Evolutionary conservation across 92 coral and sea anemone genomes (phyloP).

Genomic region (Siderastrea siderea): DNA sequence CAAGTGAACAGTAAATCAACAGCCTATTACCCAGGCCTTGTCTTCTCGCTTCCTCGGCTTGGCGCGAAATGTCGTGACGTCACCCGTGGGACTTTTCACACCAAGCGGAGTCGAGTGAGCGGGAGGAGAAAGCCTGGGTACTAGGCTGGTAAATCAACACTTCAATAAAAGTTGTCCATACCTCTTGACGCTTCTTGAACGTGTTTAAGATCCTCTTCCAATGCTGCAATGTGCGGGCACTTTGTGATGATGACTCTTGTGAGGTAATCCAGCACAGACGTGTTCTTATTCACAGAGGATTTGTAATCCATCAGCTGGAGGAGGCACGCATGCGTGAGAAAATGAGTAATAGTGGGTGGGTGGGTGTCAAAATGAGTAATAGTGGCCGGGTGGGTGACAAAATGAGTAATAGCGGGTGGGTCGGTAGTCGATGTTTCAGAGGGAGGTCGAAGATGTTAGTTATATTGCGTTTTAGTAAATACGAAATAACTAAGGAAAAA

Average conservation of each 20-base stretch:
- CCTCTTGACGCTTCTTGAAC: conserved; percentile 78
- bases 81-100: too few relatives aligned
- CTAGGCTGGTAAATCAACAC: not conserved
- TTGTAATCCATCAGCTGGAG: conserved; percentile 78
- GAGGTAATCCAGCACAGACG: conserved; percentile 75
- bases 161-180: not conserved
- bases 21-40: too few relatives aligned
- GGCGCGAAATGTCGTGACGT: too few relatives aligned
- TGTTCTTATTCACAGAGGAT: conserved; percentile 71
- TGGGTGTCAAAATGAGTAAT: too few relatives aligned
- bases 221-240: conserved; percentile 59
- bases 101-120: not conserved
- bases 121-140: not conserved
- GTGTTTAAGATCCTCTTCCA: conserved; percentile 66
- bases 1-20: too few relatives aligned
- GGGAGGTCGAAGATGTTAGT: too few relatives aligned
- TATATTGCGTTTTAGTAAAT: too few relatives aligned
- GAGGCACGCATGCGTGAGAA: not conserved
- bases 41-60: too few relatives aligned
- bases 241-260: conserved; percentile 61
- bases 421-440: too few relatives aligned
- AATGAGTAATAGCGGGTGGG: too few relatives aligned
- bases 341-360: not conserved
- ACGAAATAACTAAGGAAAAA: too few relatives aligned
- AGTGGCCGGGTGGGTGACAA: too few relatives aligned